phyloP scores from a whole-genome alignment of 2,113 vertebrate species.

The Xiphophorus maculatus region DNA sequence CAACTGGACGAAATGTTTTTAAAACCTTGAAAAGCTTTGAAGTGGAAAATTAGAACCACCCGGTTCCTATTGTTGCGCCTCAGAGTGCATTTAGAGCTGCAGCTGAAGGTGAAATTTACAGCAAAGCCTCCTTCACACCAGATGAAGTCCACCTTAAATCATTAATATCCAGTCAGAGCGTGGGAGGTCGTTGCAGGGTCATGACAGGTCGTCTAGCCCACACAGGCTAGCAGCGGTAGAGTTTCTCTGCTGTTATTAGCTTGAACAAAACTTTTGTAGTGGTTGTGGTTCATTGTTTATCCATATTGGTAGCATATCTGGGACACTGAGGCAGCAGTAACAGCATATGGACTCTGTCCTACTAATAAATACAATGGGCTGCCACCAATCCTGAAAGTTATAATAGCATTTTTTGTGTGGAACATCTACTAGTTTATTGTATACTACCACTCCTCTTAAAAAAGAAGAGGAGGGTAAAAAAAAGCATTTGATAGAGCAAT shows the following conservation, averaged over 20 bases:
- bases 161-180: not conserved
- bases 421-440: no score
- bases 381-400: no score
- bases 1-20: not conserved
- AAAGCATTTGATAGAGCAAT: no score
- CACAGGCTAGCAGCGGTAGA: not conserved
- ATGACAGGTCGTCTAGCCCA: not conserved
- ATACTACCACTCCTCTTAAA: no score
- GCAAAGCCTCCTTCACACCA: not conserved
- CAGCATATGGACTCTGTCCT: not conserved
- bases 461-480: no score
- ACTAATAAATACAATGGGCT: not conserved
- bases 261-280: not conserved
- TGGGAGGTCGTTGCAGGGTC: not conserved
- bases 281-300: not conserved
- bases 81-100: not conserved
- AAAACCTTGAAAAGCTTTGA: not conserved
- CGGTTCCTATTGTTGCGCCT: not conserved
- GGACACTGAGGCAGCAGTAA: not conserved
- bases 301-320: not conserved
- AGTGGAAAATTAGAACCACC: not conserved
- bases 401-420: no score
- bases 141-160: not conserved
- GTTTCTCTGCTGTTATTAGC: not conserved
- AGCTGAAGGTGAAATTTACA: not conserved